Evolutionary conservation across 30 jellyfish, hydroid and myxozoan species (phyloP), one percentile per base, ranked within the genome.

Genomic region (Haliclystus octoradiatus): DNA sequence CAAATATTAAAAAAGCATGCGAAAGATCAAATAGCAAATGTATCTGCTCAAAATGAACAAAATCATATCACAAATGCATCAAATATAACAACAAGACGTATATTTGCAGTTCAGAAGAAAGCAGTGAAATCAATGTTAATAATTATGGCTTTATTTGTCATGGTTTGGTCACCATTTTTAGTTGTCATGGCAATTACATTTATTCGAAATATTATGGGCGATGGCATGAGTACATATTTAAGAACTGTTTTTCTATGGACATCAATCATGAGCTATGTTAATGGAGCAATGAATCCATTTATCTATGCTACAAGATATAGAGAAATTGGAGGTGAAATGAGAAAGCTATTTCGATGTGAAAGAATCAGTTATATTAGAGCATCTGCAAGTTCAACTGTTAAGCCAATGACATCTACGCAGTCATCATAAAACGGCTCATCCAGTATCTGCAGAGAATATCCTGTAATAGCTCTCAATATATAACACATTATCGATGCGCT

Each of bases 81-180:
- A 2, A n/a, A 31, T 24, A 33, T 50, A 57, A 1, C 49, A 28
- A 57, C 27, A 24, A 57, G 27, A 57, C 12, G 3, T 0, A 22
- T 33, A 33, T 79, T 66, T 1, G 60, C 53, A 22, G 63, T 28
- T 31, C 78, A 75, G 50, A 40, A 65, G 51, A 28, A 71, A 2
- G 68, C 67, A 62, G 65, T 63, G 65, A 62, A 2, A 14, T 63
- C 86, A 24, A 62, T 75, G 49, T 53, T 75, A 28, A 75, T 75
- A 63, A 31, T 75, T 30, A 25, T 75, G 2, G 1, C 49, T 1
- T 61, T 75, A 34, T 75, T 53, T 33, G 86, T 75, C 50, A 46
- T 63, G 25, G 74, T 75, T 3, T 75, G 86, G 86, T 75, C 65
- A 68, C 86, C 86, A 25, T 75, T 75, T 71, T 63, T 75, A 78